These are phyloP conservation scores for Ectropis crepuscularia DNA, from an alignment of 2,888 invertebrate species.

Conservation along the genomic window DNA sequence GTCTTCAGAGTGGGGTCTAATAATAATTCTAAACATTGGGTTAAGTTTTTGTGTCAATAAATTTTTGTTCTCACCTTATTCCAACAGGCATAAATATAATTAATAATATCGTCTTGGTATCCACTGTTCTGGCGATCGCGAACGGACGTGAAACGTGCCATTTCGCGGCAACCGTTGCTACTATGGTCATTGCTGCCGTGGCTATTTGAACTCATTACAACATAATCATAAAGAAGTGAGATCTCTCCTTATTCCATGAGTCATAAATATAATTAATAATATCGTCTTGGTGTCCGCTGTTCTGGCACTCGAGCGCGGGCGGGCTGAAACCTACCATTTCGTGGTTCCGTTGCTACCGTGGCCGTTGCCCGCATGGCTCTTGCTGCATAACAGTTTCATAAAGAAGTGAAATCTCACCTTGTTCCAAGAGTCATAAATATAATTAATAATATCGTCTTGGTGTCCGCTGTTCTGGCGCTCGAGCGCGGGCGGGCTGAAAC, in stretches of 20 bases:
- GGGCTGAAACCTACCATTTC: conserved; percentile 65
- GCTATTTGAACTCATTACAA: no score
- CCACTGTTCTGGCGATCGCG: conserved; percentile 49
- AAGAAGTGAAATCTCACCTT: no score
- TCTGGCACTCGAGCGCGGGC: conserved; percentile 45
- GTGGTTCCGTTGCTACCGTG: no score
- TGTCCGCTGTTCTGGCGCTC: no score
- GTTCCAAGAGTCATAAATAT: conserved; percentile 91
- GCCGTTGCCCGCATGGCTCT: no score
- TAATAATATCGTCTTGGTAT: conserved; percentile 91
- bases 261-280: conserved; percentile 92
- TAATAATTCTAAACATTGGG: no score
- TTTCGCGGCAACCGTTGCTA: no score
- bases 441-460: conserved; percentile 76
- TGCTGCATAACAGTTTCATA: no score
- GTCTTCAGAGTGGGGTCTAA: no score
- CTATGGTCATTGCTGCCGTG: conserved; percentile 39
- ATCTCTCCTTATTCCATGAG: conserved; percentile 88
- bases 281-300: conserved; percentile 88
- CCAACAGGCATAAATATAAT: conserved; percentile 92
- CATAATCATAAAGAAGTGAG: no score
- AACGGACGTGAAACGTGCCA: conserved; percentile 52
- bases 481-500: conserved; percentile 72
- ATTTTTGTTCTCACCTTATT: conserved; percentile 79
- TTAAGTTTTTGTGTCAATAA: no score